phyloP scores from a whole-genome alignment of 35 echinoderm and acorn worm genomes.

The Acanthaster planci region DNA sequence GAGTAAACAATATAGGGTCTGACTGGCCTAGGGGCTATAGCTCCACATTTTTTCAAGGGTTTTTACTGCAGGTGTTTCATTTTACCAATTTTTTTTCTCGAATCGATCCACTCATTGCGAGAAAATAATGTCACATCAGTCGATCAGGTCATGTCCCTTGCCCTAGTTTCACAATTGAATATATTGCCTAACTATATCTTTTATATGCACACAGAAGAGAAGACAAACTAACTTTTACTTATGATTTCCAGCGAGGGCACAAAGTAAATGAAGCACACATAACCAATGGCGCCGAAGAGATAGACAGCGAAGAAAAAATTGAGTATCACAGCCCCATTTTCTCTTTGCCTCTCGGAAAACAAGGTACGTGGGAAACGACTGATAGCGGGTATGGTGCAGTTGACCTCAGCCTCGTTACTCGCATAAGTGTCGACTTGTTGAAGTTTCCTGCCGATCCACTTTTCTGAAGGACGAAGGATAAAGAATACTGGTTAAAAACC shows the following conservation, averaged over 20 bases:
- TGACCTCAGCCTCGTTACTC: neutral
- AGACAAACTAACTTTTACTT: conserved; percentile 65
- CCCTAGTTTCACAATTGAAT: neutral
- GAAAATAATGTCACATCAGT: neutral
- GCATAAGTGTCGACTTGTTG: neutral
- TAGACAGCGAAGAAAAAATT: conserved; percentile 77
- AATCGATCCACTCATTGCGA: too few relatives aligned
- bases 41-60: too few relatives aligned
- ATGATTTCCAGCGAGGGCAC: conserved; percentile 88
- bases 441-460: neutral
- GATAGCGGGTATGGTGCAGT: conserved; percentile 68
- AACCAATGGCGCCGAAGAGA: conserved; percentile 73
- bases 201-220: neutral
- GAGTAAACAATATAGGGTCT: too few relatives aligned
- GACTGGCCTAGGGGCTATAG: too few relatives aligned
- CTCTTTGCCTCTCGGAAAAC: conserved; percentile 58
- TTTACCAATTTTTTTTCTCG: too few relatives aligned
- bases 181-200: too few relatives aligned
- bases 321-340: conserved; percentile 60
- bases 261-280: conserved; percentile 80
- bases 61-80: too few relatives aligned
- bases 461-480: too few relatives aligned
- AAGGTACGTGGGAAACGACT: conserved; percentile 59
- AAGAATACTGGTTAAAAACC: too few relatives aligned
- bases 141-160: neutral